Percentiles rank a stretch among this genome's conserved stretches.
Evolutionary conservation across 1,140 invertebrate species (phyloP).

Genomic region (Pissodes strobi): DNA sequence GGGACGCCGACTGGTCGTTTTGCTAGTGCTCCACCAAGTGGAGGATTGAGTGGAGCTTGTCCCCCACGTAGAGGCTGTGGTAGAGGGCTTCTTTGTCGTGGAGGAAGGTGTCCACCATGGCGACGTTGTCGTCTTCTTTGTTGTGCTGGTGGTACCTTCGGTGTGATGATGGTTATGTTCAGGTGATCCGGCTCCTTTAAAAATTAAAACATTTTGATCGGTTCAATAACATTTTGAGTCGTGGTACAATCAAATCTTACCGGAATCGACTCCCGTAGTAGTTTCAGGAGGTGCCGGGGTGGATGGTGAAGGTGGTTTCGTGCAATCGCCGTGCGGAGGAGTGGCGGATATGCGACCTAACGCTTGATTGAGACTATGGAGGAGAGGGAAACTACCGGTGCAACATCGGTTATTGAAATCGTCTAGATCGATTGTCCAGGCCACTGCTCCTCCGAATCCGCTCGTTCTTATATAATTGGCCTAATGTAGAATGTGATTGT

Average conservation of each 20-base stretch:
- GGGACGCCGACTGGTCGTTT: conserved; percentile 49
- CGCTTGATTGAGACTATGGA: conserved; percentile 73
- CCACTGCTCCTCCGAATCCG: conserved; percentile 78
- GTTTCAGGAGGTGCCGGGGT: conserved; percentile 73
- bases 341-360: conserved; percentile 68
- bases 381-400: conserved; percentile 72
- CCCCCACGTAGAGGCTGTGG: conserved; percentile 54
- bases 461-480: conserved; percentile 72
- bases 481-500: no score
- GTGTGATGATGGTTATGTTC: conserved; percentile 32
- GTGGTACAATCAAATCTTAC: no score
- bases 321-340: conserved; percentile 63
- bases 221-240: conserved; percentile 9
- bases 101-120: conserved; percentile 52
- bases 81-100: conserved; percentile 50
- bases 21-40: conserved; percentile 38
- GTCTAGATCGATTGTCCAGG: conserved; percentile 92
- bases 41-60: conserved; percentile 38
- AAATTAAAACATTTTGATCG: conserved; percentile 4
- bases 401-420: conserved; percentile 86
- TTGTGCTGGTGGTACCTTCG: conserved; percentile 47
- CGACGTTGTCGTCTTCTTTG: conserved; percentile 53
- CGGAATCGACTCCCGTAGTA: conserved; percentile 63
- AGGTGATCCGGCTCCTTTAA: conserved; percentile 17
- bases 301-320: conserved; percentile 66